phyloP scores from a whole-genome alignment of 2,888 invertebrate genomes.

The Melanostoma mellinum region DNA sequence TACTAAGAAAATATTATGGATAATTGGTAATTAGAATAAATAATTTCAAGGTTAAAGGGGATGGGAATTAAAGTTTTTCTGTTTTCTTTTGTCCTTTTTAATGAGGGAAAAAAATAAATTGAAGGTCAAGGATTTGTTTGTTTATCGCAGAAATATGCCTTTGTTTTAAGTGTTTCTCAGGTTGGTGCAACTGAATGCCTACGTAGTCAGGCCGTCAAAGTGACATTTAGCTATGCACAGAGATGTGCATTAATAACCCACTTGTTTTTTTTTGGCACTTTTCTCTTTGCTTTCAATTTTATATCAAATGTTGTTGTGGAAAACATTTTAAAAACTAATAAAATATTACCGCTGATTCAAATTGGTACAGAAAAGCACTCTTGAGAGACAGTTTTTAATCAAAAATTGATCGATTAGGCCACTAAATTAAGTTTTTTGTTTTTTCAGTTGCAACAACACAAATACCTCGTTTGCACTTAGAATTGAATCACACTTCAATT shows the following conservation, averaged over 20 bases:
- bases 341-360: too few species aligned
- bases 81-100: slow-evolving; percentile 46
- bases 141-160: slow-evolving; percentile 52
- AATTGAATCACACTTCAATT: too few species aligned
- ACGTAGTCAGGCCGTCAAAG: slow-evolving; percentile 31
- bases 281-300: too few species aligned
- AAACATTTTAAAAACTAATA: too few species aligned
- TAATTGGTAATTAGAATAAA: slow-evolving; percentile 5
- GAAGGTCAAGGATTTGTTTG: slow-evolving; percentile 73
- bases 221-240: slow-evolving; percentile 1
- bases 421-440: too few species aligned
- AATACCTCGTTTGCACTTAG: too few species aligned
- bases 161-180: background rate
- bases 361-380: too few species aligned
- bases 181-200: slow-evolving; percentile 46
- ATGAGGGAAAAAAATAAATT: slow-evolving; percentile 55
- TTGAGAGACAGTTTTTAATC: too few species aligned
- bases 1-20: background rate
- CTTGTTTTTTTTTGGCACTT: background rate
- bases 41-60: background rate
- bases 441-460: too few species aligned
- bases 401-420: too few species aligned
- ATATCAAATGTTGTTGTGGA: too few species aligned
- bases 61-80: slow-evolving; percentile 25
- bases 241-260: background rate